These are phyloP conservation scores for Pogoniulus pusillus DNA, from an alignment of 2,797 vertebrate species.

Conservation along the genomic window DNA sequence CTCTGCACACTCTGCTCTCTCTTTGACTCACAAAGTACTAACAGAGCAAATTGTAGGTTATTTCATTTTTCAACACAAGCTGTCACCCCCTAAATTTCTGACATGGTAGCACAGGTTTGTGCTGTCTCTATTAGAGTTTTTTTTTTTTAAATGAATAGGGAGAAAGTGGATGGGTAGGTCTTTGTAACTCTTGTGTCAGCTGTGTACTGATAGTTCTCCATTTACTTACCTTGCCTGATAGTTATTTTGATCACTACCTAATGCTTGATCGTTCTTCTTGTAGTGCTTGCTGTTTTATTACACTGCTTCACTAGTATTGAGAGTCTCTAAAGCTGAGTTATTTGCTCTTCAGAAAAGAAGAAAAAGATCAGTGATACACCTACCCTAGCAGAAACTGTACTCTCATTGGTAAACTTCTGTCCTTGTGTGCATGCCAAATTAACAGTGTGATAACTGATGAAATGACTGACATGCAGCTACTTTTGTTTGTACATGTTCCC, in stretches of 20 bases:
- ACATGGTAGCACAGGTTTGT: background rate
- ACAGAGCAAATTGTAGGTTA: constrained; percentile 62
- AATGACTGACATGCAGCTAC: constrained; percentile 13
- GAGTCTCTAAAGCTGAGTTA: background rate
- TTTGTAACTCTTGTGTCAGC: background rate
- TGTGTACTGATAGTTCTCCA: constrained; percentile 26
- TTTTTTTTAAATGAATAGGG: constrained; percentile 35
- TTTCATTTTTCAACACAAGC: constrained; percentile 30
- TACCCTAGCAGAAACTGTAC: background rate
- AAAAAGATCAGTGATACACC: background rate
- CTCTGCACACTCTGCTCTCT: constrained; percentile 14
- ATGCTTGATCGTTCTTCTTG: constrained; percentile 31
- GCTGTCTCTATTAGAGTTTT: background rate
- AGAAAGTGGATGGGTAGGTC: background rate
- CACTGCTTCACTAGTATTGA: background rate
- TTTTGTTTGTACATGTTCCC: constrained; percentile 36
- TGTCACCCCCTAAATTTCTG: constrained; percentile 35
- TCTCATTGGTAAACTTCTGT: constrained; percentile 15
- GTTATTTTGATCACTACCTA: constrained; percentile 43
- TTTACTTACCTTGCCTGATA: constrained; percentile 11
- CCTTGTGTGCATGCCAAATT: background rate
- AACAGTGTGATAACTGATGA: background rate
- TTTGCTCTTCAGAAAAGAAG: background rate
- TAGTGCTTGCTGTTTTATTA: constrained; percentile 28
- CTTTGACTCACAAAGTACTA: constrained; percentile 56